phyloP scores from a whole-genome alignment of 2,113 vertebrate species.

The Anoplopoma fimbria region DNA sequence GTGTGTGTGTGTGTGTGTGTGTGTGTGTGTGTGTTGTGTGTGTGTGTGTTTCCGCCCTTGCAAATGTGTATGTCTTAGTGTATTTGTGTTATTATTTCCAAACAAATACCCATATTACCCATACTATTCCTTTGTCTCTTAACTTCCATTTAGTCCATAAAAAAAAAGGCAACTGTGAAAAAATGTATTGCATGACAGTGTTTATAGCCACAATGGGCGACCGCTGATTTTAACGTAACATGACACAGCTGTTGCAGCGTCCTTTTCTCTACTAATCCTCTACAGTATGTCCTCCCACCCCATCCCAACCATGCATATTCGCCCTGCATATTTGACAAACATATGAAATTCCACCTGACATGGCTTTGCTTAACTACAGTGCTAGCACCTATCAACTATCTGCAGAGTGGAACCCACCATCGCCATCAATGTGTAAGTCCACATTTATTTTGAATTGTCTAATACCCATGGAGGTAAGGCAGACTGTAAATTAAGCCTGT shows the following conservation, averaged over 20 bases:
- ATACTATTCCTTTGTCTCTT: background rate
- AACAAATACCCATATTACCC: background rate
- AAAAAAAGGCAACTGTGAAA: background rate
- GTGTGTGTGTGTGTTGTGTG: background rate
- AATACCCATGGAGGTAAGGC: constrained; percentile 47
- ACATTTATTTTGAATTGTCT: constrained; percentile 54
- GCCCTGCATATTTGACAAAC: constrained; percentile 26
- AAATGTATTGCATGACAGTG: background rate
- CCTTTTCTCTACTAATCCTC: background rate
- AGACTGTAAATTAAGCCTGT: constrained; percentile 43
- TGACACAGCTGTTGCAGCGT: constrained; percentile 5
- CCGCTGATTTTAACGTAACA: constrained; percentile 5
- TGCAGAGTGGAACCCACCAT: constrained; percentile 29
- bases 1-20: background rate
- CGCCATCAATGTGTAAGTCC: constrained; percentile 38
- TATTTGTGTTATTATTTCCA: background rate
- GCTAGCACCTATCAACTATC: background rate
- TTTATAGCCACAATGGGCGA: background rate
- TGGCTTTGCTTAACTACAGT: constrained; percentile 35
- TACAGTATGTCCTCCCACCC: constrained; percentile 20
- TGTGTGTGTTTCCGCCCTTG: background rate
- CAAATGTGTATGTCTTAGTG: background rate
- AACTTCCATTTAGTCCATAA: background rate
- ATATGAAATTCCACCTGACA: constrained; percentile 41
- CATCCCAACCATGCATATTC: background rate